Base-by-base conservation (phyloP, 2,888 invertebrate species). In the Epinotia brunnichana region DNA sequence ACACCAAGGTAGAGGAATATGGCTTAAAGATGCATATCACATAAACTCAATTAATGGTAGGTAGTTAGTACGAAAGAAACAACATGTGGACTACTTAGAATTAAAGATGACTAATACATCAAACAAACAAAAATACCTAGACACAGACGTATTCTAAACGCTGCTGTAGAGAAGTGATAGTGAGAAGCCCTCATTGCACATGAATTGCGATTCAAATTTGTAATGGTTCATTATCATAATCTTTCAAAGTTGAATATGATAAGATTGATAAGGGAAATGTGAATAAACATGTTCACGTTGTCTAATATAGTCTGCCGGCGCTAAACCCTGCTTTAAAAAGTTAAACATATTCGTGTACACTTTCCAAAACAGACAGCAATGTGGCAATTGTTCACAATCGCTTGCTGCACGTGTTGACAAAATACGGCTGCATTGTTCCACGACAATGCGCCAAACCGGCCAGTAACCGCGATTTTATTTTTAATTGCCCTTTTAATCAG, bases 311-410 rank as follows among this genome's bases (percentile, higher is more conserved):
- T 44, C 44, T 44, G 44, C 44, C 15, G 62, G 29, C 62, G 64
- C 64, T 64, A 54, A 39, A 51, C 35, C 17, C 21, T 9, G 39
- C 53, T 24, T n/a, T 56, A 54, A 66, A 56, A 66, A 41, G 41
- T 66, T 56, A 66, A 56, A 56, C 66, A 66, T 56, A 66, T 66
- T 66, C 66, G 64, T 54, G 63, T 63, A 56, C 39, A 41, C 41
- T 66, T 66, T 56, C 66, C 66, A 56, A 66, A 66, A 66, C 66
- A 66, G 66, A 66, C 66, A 66, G 54, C 54, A 56, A 66, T 66
- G 66, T 66, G 54, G 66, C 66, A 66, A 66, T 41, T 66, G 66
- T 56, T 66, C 66, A 56, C 66, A 66, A 56, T 66, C 66, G 66
- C 66, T 56, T 19, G 54, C 41, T 66, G 63, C 54, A 41, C 54